phyloP scores from a whole-genome alignment of 92 coral and sea anemone genomes.

The Porites rus region DNA sequence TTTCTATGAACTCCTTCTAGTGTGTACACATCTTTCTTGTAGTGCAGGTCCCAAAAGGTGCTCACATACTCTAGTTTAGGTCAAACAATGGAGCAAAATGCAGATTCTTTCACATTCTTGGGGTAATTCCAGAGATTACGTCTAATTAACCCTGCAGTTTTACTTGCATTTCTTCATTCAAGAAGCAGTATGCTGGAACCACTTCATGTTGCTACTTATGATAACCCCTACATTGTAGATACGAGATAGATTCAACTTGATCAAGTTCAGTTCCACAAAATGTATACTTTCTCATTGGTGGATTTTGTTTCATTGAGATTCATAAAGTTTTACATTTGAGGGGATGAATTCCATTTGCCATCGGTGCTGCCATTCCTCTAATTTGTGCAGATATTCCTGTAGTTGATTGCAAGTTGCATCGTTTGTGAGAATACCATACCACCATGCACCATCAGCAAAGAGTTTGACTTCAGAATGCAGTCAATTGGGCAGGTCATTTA shows the following conservation, averaged over 20 bases:
- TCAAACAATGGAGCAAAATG: conserved; percentile 28
- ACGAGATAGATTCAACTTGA: not conserved
- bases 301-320: not conserved
- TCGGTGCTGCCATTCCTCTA: too few relatives aligned
- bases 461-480: too few relatives aligned
- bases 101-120: too few relatives aligned
- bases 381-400: too few relatives aligned
- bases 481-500: not conserved
- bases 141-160: not conserved
- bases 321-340: not conserved
- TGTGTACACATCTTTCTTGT: conserved; percentile 21
- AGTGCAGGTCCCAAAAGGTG: conserved; percentile 33
- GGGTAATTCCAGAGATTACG: too few relatives aligned
- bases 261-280: conserved; percentile 2
- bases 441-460: too few relatives aligned
- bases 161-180: conserved; percentile 25
- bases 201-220: not conserved
- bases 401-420: too few relatives aligned
- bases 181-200: conserved; percentile 8
- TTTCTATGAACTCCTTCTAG: too few relatives aligned
- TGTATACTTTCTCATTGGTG: conserved; percentile 1
- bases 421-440: too few relatives aligned
- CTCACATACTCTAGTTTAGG: conserved; percentile 28
- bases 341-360: not conserved
- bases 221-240: not conserved